phyloP scores from a whole-genome alignment of 2,888 invertebrate species.

The Phengaris arion region DNA sequence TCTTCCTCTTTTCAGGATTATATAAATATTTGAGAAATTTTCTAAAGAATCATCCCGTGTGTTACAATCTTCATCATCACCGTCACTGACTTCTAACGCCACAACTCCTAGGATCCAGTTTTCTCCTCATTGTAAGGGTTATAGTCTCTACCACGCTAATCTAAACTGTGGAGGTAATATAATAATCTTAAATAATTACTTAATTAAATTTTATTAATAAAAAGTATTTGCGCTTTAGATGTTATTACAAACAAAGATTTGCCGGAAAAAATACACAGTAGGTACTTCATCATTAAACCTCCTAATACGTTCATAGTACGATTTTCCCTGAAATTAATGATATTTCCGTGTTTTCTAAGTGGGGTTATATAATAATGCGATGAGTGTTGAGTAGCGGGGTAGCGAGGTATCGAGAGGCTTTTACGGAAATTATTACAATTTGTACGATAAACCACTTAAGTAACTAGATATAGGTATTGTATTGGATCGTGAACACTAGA shows the following conservation, averaged over 20 bases:
- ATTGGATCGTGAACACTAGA: neutral
- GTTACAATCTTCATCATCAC: no score
- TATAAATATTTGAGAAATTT: neutral
- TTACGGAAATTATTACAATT: conserved; percentile 13
- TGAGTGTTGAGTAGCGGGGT: neutral
- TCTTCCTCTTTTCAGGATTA: neutral
- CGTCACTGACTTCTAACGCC: no score
- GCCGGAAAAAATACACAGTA: neutral
- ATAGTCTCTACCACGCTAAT: no score
- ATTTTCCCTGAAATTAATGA: neutral
- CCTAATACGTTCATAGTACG: neutral
- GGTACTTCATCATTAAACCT: neutral
- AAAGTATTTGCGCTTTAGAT: no score
- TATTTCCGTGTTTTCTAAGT: conserved; percentile 1
- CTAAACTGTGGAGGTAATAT: no score
- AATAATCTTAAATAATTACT: no score
- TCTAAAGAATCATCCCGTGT: no score
- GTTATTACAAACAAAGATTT: neutral
- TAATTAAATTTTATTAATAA: no score
- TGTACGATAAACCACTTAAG: conserved; percentile 10
- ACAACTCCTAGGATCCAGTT: no score
- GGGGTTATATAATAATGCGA: neutral
- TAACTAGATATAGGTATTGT: neutral
- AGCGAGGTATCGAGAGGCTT: neutral
- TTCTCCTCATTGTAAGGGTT: no score